Evolutionary conservation across 2,797 vertebrate genomes (phyloP), one percentile per base, ranked within the genome.

Genomic region (Hozukius guyotensis): DNA sequence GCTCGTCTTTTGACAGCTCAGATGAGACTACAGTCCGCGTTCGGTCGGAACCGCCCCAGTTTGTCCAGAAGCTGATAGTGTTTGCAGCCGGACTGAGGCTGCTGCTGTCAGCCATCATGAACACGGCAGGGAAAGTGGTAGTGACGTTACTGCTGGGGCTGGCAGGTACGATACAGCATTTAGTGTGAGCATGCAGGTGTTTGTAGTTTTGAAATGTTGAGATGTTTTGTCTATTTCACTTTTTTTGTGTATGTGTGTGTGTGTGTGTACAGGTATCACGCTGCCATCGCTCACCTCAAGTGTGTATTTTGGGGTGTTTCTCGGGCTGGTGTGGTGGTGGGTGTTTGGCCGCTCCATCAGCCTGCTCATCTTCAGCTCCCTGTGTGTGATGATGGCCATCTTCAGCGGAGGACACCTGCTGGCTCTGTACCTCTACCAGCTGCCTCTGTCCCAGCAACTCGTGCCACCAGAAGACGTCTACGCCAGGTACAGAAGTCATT

Each of bases 251-350:
- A 5, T 77, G 59, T 79, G 24, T 72, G 3, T 82, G 12, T 85
- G 18, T 82, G 6, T 55, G 31, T 74, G 16, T 29, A 31, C 88
- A 97, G 96, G 96, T 57, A 95, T 97, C 72, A 89, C 79, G 1
- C 83, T 96, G 31, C 96, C 97, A 20, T 97, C 97, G 3, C 85
- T 97, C 69, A 96, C 95, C 27, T 97, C 96, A 1, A 91, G 92
- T 1, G 75, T 97, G 67, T 97, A 97, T 87, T 97, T 97, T 0
- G 91, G 89, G 63, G 80, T 84, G 25, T 97, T 97, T 83, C 87
- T 97, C 27, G 91, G 90, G 8, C 87, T 97, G 70, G 96, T 97
- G 5, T 96, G 96, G 93, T 96, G 95, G 94, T 97, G 97, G 97
- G 90, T 96, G 2, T 96, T 96, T 55, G 75, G 88, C 34, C 92